Conservation (phyloP, 2,113 vertebrate species). For the Epinephelus cyanopodus region DNA sequence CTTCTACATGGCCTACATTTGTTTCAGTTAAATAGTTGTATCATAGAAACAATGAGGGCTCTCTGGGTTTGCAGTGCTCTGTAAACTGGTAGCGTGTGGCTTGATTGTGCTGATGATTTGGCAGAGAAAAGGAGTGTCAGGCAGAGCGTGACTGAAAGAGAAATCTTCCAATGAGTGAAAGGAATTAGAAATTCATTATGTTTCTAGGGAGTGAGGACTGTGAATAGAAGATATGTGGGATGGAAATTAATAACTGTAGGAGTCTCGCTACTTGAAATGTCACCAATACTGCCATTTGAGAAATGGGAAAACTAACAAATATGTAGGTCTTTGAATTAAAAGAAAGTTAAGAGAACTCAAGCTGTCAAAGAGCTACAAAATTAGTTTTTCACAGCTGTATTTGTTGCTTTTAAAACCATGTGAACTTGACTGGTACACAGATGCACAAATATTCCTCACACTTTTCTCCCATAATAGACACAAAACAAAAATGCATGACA, state of each 20-base stretch:
- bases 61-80: conserved; percentile 43
- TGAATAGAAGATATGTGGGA: conserved; percentile 32
- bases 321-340: conserved; percentile 19
- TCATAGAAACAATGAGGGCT: conserved; percentile 42
- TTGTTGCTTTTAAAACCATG: conserved; percentile 16
- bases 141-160: conserved; percentile 54
- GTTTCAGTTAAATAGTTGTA: conserved; percentile 44
- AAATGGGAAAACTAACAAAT: conserved; percentile 5
- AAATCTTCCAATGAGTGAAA: conserved; percentile 63
- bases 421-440: conserved; percentile 2
- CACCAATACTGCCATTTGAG: conserved; percentile 26
- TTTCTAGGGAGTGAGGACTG: conserved; percentile 41
- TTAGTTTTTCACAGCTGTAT: not conserved
- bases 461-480: conserved; percentile 34
- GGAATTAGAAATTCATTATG: conserved; percentile 55
- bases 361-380: not conserved
- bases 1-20: conserved; percentile 50
- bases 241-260: conserved; percentile 45
- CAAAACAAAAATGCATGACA: conserved; percentile 44
- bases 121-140: conserved; percentile 49
- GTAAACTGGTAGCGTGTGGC: conserved; percentile 48
- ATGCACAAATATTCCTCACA: conserved; percentile 38
- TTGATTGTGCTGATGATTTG: conserved; percentile 69
- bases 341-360: conserved; percentile 18
- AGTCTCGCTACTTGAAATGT: conserved; percentile 37